phyloP scores from a whole-genome alignment of 2,113 vertebrate genomes.

The Tauraco erythrolophus region DNA sequence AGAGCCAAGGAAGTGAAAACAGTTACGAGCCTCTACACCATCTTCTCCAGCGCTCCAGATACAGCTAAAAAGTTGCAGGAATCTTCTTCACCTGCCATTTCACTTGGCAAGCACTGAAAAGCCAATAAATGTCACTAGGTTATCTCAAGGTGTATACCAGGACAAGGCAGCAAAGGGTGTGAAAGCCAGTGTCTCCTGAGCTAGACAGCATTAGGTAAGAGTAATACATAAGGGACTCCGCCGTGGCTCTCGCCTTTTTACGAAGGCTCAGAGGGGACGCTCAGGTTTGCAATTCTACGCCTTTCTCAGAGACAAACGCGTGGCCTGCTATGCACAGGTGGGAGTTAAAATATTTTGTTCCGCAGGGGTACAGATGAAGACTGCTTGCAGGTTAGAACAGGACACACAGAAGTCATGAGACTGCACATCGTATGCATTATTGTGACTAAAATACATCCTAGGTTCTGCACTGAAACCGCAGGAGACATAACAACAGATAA shows the following conservation, averaged over 20 bases:
- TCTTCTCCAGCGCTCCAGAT: neutral
- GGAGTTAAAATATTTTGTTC: neutral
- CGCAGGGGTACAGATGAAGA: fast-evolving
- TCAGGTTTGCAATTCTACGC: neutral
- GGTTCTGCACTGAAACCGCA: neutral
- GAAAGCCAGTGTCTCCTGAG: neutral
- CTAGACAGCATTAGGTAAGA: neutral
- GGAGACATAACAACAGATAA: neutral
- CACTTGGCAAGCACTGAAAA: neutral
- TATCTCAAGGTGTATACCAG: neutral
- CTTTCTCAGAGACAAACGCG: fast-evolving
- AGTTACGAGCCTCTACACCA: neutral
- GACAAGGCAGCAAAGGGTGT: neutral
- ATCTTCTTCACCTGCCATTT: neutral
- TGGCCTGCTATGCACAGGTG: neutral
- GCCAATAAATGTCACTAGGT: neutral
- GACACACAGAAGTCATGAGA: neutral
- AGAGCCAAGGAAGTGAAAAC: neutral
- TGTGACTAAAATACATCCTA: neutral
- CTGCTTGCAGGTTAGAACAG: neutral
- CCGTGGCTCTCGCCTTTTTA: neutral
- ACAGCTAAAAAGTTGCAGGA: neutral
- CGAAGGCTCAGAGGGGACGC: neutral
- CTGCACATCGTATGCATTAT: neutral
- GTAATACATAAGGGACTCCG: neutral